Base-by-base conservation (phyloP, 2,888 invertebrate genomes). In the Phyllotreta cruciferae region DNA sequence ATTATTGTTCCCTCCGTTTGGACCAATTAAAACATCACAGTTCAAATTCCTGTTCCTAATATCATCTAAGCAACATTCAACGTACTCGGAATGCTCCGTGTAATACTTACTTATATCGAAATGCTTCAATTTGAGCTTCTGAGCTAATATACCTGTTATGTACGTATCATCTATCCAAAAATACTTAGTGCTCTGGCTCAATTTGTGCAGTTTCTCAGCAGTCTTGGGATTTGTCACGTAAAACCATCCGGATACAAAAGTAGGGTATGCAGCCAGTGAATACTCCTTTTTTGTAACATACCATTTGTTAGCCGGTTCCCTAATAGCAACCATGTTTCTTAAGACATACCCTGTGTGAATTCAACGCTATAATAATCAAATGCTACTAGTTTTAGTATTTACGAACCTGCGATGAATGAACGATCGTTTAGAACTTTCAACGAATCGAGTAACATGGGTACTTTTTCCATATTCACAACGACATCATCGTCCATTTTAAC, bases 91-190 rank as follows among this genome's bases (percentile, higher is more conserved):
- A 77, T 91, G 89, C 6, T 87, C 86, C 5, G 92, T 85, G 82
- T 88, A 93, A 76, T 86, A 85, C 10, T 84, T 74, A 50, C 85
- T 83, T 10, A 91, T 78, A 56, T 88, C 86, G 60, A 80, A 81
- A 44, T 88, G 79, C 41, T 83, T 80, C n/a, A 90, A 83, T 41
- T 82, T 82, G 24, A 87, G 78, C 35, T 84, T 81, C 56, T 87
- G 81, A 6, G 89, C 84, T 36, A 95, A 80, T 53, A 93, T 83
- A 1, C 96, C 96, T 0, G 95, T 96, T 0, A 96, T 81, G 77
- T 89, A 91, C 47, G 92, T 89, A 77, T 96, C 96, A 76, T 96
- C 96, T 64, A 96, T 94, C 95, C 96, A 96, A 81, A 96, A 95
- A 73, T 89, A 91, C 11, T 85, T 82, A n/a, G 86, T 82, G 38